Evolutionary conservation across 2,797 vertebrate genomes (phyloP), one percentile per base, ranked within the genome.

Genomic region (Myiotriccus ornatus): DNA sequence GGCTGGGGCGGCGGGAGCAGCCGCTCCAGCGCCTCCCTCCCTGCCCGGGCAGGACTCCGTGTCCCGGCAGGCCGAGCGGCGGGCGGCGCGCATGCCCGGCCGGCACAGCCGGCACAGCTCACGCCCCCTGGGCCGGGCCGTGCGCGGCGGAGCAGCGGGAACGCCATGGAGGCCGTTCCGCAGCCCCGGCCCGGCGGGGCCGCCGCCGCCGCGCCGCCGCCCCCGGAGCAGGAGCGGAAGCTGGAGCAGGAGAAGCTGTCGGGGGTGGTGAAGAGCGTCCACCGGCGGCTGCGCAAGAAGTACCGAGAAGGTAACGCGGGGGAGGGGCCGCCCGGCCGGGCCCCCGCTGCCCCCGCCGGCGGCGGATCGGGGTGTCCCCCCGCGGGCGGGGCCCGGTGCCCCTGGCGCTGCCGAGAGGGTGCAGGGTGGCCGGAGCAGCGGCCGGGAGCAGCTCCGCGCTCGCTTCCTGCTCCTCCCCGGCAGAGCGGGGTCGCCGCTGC

Each of bases 231-330:
- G 68, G 97, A 97, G 73, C 97, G 98, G 82, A 98, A 98, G 96
- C 94, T 97, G 89, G 98, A 99, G 96, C 99, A 99, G 97, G 99
- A 99, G 97, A 99, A 99, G 97, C 98, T 99, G 95, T 99, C 99
- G 0, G 99, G 99, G 64, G 98, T 99, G 74, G 99, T 99, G 49
- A 99, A 99, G 96, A 99, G 98, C 97, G 99, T 99, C 80, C 99
- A 99, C 97, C 98, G 99, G 97, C 98, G 99, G 97, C 98, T 99
- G 97, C 98, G 99, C 94, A 99, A 98, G 97, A 99, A 99, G 98
- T 99, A 99, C 97, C 98, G 98, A 95, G 99, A 99, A 98, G 99
- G 99, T 99, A 98, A 97, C 67, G 60, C 69, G 50, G 84, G 53
- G 50, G 57, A 52, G 37, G 74, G 74, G 52, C 55, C 35, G 52